A percentile compares a stretch with the other conserved stretches of the same genome.
Conservation (phyloP, 2,113 vertebrate genomes). For the Thunnus thynnus region DNA sequence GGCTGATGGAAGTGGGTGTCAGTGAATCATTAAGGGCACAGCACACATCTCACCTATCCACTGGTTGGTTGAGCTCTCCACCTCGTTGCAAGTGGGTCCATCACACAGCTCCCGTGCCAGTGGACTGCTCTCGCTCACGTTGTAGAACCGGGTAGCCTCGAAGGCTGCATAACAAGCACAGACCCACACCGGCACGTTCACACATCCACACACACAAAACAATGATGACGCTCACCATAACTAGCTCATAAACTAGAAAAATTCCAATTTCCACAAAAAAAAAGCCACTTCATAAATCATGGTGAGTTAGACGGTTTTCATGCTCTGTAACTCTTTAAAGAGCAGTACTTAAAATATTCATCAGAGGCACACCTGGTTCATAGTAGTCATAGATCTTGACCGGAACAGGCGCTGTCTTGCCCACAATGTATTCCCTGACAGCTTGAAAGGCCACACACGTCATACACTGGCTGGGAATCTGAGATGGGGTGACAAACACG, state of each 20-base stretch:
- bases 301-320: slow-evolving; percentile 23
- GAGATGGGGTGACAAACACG: slow-evolving; percentile 36
- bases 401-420: slow-evolving; percentile 93
- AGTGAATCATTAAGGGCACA: neutral
- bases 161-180: slow-evolving; percentile 86
- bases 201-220: slow-evolving; percentile 64
- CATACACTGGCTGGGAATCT: slow-evolving; percentile 95
- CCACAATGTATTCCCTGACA: slow-evolving; percentile 92
- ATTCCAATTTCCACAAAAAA: slow-evolving; percentile 29
- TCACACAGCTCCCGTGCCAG: slow-evolving; percentile 92
- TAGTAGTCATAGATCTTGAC: slow-evolving; percentile 96
- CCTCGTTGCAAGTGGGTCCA: slow-evolving; percentile 93
- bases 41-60: slow-evolving; percentile 87
- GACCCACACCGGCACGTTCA: slow-evolving; percentile 57
- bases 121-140: slow-evolving; percentile 91
- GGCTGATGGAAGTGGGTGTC: neutral
- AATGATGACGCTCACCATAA: slow-evolving; percentile 45
- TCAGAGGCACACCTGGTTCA: slow-evolving; percentile 89
- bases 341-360: slow-evolving; percentile 58
- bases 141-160: slow-evolving; percentile 95
- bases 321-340: slow-evolving; percentile 49
- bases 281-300: slow-evolving; percentile 51
- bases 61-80: slow-evolving; percentile 90
- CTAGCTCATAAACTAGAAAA: slow-evolving; percentile 25
- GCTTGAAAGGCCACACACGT: slow-evolving; percentile 93